These are phyloP conservation scores for Dysmachus trigonus DNA, from an alignment of 2,888 invertebrate species.

Conservation along the genomic window DNA sequence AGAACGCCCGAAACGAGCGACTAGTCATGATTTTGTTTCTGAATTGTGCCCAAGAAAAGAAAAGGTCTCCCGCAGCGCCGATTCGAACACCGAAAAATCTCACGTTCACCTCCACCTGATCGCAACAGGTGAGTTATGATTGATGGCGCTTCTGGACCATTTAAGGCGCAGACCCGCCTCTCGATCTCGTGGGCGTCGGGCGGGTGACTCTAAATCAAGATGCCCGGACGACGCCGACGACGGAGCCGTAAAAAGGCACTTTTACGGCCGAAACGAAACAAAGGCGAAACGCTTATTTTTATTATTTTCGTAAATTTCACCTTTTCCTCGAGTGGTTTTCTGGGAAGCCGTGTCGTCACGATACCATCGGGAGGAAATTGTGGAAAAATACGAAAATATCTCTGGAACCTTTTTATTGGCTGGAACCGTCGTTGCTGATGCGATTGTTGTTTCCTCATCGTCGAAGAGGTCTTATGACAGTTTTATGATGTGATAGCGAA, in stretches of 20 bases:
- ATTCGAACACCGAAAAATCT: background rate
- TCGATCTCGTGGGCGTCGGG: constrained; percentile 10
- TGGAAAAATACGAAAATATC: constrained; percentile 21
- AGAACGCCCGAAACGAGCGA: background rate
- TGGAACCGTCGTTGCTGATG: background rate
- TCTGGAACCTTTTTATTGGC: background rate
- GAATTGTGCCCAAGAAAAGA: background rate
- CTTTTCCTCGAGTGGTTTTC: background rate
- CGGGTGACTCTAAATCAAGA: constrained; percentile 32
- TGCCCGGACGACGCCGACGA: background rate
- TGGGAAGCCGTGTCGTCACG: background rate
- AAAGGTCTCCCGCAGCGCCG: constrained; percentile 1
- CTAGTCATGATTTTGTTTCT: constrained; percentile 3
- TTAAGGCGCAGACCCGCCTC: constrained; percentile 6
- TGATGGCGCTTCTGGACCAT: constrained; percentile 29
- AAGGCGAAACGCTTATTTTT: background rate
- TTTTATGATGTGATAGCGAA: constrained; percentile 28
- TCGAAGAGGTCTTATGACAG: constrained; percentile 16
- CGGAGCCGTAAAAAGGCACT: background rate
- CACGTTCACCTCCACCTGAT: constrained; percentile 3
- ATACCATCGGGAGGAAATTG: constrained; percentile 3
- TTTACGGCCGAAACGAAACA: constrained; percentile 26
- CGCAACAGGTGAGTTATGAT: constrained; percentile 42
- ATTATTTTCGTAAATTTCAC: background rate
- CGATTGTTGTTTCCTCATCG: constrained; percentile 22